These are phyloP conservation scores for Gymnocypris eckloni DNA, from an alignment of 2,797 vertebrate genomes.

Conservation along the genomic window DNA sequence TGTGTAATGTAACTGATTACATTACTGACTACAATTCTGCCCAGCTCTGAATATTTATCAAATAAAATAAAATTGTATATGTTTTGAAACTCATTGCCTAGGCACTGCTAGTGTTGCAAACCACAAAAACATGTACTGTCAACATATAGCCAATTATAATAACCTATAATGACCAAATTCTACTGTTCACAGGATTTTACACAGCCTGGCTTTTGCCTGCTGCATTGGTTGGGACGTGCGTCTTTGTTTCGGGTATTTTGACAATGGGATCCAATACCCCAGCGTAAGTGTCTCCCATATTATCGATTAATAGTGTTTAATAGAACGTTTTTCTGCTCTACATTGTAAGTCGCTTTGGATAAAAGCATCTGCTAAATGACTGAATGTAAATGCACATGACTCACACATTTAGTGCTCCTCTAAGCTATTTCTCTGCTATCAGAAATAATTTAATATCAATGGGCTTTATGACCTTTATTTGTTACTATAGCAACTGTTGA, in stretches of 20 bases:
- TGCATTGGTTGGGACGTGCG: slow-evolving; percentile 78
- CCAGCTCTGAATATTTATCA: no score
- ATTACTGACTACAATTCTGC: no score
- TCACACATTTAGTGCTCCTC: slow-evolving; percentile 22
- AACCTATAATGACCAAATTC: not conserved
- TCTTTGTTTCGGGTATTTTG: slow-evolving; percentile 82
- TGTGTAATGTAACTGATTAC: no score
- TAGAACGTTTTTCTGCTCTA: not conserved
- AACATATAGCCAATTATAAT: not conserved
- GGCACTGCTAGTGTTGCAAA: not conserved
- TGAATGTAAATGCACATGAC: not conserved
- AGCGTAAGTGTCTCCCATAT: slow-evolving; percentile 73
- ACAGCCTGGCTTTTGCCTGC: slow-evolving; percentile 84
- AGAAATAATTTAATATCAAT: slow-evolving; percentile 30
- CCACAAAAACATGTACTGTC: not conserved
- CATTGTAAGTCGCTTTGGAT: no score
- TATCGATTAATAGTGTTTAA: not conserved
- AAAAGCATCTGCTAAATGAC: no score
- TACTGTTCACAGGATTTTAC: slow-evolving; percentile 78
- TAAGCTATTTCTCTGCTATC: slow-evolving; percentile 13
- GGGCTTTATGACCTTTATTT: slow-evolving; percentile 44
- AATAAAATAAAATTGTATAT: no score
- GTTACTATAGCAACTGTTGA: slow-evolving; percentile 59
- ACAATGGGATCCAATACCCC: slow-evolving; percentile 79
- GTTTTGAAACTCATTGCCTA: no score